Evolutionary conservation across 1,140 invertebrate species (phyloP).

Genomic region (Grapholita molesta): DNA sequence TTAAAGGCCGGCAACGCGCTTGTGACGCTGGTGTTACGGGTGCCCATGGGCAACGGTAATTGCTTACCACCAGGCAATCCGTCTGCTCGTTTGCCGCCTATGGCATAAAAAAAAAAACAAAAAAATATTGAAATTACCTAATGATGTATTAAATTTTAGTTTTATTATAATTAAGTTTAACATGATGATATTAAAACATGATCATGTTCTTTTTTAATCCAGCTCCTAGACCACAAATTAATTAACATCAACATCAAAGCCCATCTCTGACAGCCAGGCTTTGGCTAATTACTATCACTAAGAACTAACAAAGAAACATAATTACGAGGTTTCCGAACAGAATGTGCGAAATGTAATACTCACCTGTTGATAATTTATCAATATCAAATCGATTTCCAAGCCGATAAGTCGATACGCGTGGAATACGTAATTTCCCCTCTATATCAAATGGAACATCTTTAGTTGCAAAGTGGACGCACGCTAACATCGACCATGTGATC

Average conservation of each 20-base stretch:
- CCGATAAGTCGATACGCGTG: slow-evolving; percentile 14
- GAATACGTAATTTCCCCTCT: neutral
- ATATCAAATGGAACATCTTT: neutral
- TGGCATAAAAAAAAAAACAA: too few species aligned
- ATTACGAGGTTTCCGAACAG: neutral
- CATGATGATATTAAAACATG: too few species aligned
- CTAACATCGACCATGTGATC: neutral
- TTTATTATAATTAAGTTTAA: too few species aligned
- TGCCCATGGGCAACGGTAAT: too few species aligned
- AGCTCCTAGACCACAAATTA: neutral
- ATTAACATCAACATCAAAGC: neutral
- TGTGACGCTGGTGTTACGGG: too few species aligned
- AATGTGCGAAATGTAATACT: neutral
- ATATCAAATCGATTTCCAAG: slow-evolving; percentile 2
- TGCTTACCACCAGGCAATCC: too few species aligned
- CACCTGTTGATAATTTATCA: slow-evolving; percentile 18
- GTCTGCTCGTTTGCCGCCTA: too few species aligned
- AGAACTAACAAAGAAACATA: slow-evolving; percentile 7
- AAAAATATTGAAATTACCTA: too few species aligned
- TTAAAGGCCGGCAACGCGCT: too few species aligned
- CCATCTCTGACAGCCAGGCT: neutral
- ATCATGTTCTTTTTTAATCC: neutral
- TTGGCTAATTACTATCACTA: neutral
- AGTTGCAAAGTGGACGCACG: neutral
- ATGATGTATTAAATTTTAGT: too few species aligned